phyloP scores from a whole-genome alignment of 2,113 vertebrate genomes.

The Pao palembangensis region DNA sequence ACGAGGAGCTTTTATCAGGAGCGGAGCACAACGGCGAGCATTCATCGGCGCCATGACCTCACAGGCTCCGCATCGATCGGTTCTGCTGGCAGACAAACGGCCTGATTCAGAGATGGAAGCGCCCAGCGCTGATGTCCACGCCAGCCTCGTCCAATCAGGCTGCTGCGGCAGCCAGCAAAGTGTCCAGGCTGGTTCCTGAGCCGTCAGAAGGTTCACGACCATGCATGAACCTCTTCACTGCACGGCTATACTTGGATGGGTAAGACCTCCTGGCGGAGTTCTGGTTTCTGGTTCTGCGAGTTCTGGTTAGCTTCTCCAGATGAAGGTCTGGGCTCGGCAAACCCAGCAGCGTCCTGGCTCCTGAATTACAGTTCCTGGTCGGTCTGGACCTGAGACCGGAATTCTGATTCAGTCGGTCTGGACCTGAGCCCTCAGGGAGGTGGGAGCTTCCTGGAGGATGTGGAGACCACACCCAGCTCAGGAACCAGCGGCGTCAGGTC shows the following conservation, averaged over 20 bases:
- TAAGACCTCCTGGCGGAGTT: slow-evolving; percentile 13
- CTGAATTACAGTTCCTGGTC: too few species aligned
- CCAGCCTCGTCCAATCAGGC: slow-evolving; percentile 29
- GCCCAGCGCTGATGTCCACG: neutral
- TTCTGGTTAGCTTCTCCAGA: too few species aligned
- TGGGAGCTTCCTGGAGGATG: too few species aligned
- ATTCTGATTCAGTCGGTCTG: too few species aligned
- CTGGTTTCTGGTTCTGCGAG: neutral
- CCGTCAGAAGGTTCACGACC: slow-evolving; percentile 8
- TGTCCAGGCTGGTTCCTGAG: neutral
- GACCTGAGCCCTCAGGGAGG: too few species aligned
- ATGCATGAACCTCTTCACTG: neutral
- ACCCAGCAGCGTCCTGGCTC: too few species aligned
- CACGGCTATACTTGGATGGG: slow-evolving; percentile 26
- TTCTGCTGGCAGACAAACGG: neutral
- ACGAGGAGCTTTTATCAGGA: too few species aligned
- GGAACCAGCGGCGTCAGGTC: neutral
- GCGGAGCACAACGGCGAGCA: neutral
- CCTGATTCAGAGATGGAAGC: neutral
- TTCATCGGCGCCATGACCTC: neutral
- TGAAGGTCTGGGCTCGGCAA: too few species aligned
- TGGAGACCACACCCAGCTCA: neutral
- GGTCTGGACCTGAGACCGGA: too few species aligned
- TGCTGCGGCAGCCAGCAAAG: neutral
- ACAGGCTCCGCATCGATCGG: neutral